Evolutionary conservation across 2,888 invertebrate genomes (phyloP).

Genomic region (Hermaeophaga mercurialis): DNA sequence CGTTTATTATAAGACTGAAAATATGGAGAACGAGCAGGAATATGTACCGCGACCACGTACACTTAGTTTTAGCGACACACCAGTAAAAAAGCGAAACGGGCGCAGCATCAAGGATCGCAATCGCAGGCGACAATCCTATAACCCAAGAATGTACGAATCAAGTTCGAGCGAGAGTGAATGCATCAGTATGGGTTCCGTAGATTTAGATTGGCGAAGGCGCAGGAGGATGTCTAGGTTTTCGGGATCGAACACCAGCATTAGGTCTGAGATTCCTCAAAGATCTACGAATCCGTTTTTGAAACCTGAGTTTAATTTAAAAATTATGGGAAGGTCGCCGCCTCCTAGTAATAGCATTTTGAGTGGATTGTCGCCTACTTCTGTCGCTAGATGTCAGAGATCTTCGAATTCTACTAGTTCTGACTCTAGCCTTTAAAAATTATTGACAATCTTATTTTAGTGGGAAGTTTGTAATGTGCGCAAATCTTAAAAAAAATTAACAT

Average conservation of each 20-base stretch:
- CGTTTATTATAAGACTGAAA: slow-evolving; percentile 48
- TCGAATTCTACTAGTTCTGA: slow-evolving; percentile 51
- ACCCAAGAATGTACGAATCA: slow-evolving; percentile 63
- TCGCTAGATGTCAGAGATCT: slow-evolving; percentile 51
- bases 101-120: slow-evolving; percentile 64
- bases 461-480: no score
- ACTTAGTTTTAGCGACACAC: slow-evolving; percentile 47
- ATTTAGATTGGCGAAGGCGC: slow-evolving; percentile 55
- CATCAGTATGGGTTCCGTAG: slow-evolving; percentile 55
- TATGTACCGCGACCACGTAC: slow-evolving; percentile 45
- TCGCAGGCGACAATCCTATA: slow-evolving; percentile 62
- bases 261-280: slow-evolving; percentile 54
- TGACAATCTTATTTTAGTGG: no score
- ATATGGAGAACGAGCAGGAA: slow-evolving; percentile 32
- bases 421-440: slow-evolving; percentile 52
- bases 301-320: slow-evolving; percentile 53
- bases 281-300: slow-evolving; percentile 53
- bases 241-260: slow-evolving; percentile 55
- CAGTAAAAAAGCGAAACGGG: slow-evolving; percentile 47
- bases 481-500: no score
- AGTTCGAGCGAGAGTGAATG: slow-evolving; percentile 62
- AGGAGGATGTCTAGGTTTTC: slow-evolving; percentile 53
- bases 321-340: slow-evolving; percentile 61
- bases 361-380: slow-evolving; percentile 61
- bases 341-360: slow-evolving; percentile 63